phyloP scores from a whole-genome alignment of 2,113 vertebrate species.

The Apistogramma diplotaenia region DNA sequence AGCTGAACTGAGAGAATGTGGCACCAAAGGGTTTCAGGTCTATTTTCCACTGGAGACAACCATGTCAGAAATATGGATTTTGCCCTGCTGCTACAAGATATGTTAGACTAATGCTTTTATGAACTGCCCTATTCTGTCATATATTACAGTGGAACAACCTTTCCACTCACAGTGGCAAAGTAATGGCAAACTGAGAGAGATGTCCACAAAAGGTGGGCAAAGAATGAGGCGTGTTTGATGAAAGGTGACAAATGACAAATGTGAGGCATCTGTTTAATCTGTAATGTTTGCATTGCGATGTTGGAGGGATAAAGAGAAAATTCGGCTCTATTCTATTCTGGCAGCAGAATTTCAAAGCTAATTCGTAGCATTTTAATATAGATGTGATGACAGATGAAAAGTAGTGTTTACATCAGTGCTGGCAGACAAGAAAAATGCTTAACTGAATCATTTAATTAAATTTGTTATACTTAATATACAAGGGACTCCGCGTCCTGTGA shows the following conservation, averaged over 20 bases:
- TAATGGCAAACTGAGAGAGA: background rate
- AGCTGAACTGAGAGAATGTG: constrained; percentile 7
- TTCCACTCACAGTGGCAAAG: background rate
- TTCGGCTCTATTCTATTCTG: background rate
- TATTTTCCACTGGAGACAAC: constrained; percentile 38
- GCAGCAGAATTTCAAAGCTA: background rate
- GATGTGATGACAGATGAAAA: background rate
- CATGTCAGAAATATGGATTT: constrained; percentile 44
- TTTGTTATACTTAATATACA: background rate
- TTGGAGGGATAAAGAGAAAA: background rate
- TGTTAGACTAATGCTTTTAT: constrained; percentile 32
- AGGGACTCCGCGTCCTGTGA: background rate
- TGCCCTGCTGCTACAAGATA: constrained; percentile 8
- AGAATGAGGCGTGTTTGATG: constrained; percentile 2
- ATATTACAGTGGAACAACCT: constrained; percentile 27
- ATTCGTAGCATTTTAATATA: background rate
- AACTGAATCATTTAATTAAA: background rate
- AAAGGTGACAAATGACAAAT: background rate
- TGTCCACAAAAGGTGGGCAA: background rate
- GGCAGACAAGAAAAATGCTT: background rate
- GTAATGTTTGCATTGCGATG: background rate
- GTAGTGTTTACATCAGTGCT: background rate
- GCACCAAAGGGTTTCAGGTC: constrained; percentile 3
- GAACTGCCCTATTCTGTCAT: constrained; percentile 17
- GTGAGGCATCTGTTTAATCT: background rate